Evolutionary conservation across 2,888 invertebrate genomes (phyloP).

Genomic region (Euzophera pinguis): DNA sequence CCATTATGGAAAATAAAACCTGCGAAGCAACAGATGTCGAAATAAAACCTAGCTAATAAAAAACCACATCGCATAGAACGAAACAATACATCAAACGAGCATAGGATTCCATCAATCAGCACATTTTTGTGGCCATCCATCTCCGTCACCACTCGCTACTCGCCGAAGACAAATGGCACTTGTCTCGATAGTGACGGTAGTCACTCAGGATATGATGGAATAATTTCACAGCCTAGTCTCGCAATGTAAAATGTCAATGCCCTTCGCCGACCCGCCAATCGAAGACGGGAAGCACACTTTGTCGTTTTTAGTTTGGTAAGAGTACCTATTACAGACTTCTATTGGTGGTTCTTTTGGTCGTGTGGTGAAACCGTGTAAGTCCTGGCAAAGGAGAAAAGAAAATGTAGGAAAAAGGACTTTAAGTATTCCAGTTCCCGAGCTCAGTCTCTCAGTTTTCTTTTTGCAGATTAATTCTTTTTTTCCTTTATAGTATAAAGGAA

Average conservation of each 20-base stretch:
- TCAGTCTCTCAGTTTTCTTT: too few relatives aligned
- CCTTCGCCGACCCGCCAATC: too few relatives aligned
- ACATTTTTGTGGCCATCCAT: background rate
- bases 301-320: too few relatives aligned
- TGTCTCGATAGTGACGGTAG: background rate
- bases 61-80: background rate
- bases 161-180: background rate
- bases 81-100: constrained; percentile 1
- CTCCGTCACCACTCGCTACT: background rate
- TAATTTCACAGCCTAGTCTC: background rate
- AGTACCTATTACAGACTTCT: too few relatives aligned
- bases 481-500: too few relatives aligned
- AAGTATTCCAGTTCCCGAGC: too few relatives aligned
- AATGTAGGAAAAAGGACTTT: too few relatives aligned
- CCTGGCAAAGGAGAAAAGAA: too few relatives aligned
- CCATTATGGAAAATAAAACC: background rate
- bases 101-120: constrained; percentile 2
- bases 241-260: background rate
- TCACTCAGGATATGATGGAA: background rate
- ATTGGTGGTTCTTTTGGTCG: too few relatives aligned
- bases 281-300: too few relatives aligned
- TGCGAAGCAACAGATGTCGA: background rate
- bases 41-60: background rate
- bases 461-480: too few relatives aligned
- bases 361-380: too few relatives aligned